These are phyloP conservation scores for Quadroppia sp. DNA, from an alignment of 2,888 invertebrate genomes.

Conservation along the genomic window DNA sequence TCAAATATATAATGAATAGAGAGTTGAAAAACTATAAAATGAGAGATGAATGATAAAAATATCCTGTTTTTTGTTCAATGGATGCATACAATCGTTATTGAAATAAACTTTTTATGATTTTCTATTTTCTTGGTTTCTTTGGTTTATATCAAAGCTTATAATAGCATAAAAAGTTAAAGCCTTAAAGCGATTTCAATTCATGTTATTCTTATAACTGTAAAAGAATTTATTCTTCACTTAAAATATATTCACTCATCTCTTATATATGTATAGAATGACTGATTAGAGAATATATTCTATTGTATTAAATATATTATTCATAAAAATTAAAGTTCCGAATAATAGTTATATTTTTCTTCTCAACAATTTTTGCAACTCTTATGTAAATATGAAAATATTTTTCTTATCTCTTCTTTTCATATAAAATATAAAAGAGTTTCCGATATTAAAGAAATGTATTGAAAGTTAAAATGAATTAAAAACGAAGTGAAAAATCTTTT, in stretches of 20 bases:
- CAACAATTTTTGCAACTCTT: background rate
- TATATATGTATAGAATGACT: background rate
- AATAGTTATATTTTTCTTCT: background rate
- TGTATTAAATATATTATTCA: no score
- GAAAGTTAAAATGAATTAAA: conserved; percentile 8
- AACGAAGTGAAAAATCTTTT: background rate
- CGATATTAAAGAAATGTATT: background rate
- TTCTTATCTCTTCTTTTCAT: background rate
- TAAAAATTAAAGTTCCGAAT: background rate
- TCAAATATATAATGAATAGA: no score
- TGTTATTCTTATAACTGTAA: background rate
- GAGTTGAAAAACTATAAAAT: conserved; percentile 1
- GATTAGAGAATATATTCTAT: background rate
- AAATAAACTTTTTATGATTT: background rate
- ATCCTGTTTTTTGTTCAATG: background rate
- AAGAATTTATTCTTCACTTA: background rate
- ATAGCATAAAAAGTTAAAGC: background rate
- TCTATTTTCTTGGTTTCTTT: background rate
- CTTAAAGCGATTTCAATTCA: conserved; percentile 6
- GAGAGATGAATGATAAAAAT: conserved; percentile 10
- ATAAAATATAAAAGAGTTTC: background rate
- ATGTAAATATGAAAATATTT: background rate
- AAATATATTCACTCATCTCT: background rate
- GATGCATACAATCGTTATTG: background rate
- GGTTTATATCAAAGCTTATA: background rate